phyloP scores from a whole-genome alignment of 2,113 vertebrate genomes.

The Boulengeromyrus knoepffleri region DNA sequence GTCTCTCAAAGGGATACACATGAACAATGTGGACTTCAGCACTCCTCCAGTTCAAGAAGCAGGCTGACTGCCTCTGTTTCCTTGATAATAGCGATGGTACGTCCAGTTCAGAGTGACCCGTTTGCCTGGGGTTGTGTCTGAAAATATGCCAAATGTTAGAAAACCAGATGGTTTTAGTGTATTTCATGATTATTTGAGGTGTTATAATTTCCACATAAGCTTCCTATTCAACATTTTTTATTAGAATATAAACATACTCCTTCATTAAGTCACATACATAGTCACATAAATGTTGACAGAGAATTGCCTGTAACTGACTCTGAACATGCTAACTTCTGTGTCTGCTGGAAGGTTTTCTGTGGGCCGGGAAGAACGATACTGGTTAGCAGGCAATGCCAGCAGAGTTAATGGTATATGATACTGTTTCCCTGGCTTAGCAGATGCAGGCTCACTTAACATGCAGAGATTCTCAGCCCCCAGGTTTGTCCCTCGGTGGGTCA shows the following conservation, averaged over 20 bases:
- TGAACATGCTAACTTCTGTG: background rate
- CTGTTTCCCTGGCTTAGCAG: background rate
- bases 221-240: background rate
- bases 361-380: background rate
- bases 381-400: background rate
- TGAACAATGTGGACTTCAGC: constrained; percentile 38
- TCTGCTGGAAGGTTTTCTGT: background rate
- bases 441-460: background rate
- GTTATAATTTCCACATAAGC: too few relatives aligned
- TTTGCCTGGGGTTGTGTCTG: background rate
- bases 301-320: background rate
- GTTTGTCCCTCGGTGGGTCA: background rate
- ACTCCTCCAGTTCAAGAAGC: background rate
- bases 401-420: too few relatives aligned
- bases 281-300: background rate
- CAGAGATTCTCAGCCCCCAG: background rate
- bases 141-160: background rate
- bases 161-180: background rate
- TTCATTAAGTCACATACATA: background rate
- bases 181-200: background rate
- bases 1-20: constrained; percentile 47
- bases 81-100: background rate
- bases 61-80: background rate
- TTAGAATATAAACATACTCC: background rate
- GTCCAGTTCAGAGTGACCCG: background rate